A percentile compares a stretch with the other conserved stretches of the same genome.
phyloP scores from a whole-genome alignment of 1,140 invertebrate genomes.

The Rhagoletis pomonella region DNA sequence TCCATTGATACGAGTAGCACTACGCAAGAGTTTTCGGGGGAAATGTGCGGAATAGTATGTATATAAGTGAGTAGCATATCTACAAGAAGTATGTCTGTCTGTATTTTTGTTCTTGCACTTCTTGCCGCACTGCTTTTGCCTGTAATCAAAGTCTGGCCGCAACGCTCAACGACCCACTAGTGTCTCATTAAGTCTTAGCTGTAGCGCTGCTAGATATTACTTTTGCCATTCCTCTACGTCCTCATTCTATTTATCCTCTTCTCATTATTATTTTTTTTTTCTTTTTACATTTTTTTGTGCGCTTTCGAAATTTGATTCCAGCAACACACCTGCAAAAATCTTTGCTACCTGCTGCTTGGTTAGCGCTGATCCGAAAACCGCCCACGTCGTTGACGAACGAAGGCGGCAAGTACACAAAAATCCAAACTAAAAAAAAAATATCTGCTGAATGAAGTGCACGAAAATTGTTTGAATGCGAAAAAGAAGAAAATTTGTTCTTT shows the following conservation, averaged over 20 bases:
- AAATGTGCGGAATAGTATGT: not conserved
- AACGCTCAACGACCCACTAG: slow-evolving; percentile 49
- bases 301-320: not conserved
- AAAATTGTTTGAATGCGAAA: not conserved
- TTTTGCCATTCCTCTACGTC: not conserved
- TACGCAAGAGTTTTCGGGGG: not conserved
- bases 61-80: not conserved
- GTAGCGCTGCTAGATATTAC: slow-evolving; percentile 30
- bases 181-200: slow-evolving; percentile 50
- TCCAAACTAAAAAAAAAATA: not conserved
- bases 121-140: slow-evolving; percentile 21
- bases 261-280: not conserved
- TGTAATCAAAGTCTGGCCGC: slow-evolving; percentile 51
- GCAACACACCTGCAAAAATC: slow-evolving; percentile 3
- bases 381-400: not conserved
- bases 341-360: not conserved
- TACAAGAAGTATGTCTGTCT: no score
- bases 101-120: not conserved
- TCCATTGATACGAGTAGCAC: not conserved
- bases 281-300: not conserved
- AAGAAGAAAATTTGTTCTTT: not conserved
- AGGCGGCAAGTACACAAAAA: not conserved
- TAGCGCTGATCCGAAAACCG: not conserved
- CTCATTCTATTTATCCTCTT: not conserved
- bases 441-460: not conserved